These are phyloP conservation scores for Dasypus novemcinctus DNA, from an alignment of 2,113 vertebrate species.

Conservation along the genomic window DNA sequence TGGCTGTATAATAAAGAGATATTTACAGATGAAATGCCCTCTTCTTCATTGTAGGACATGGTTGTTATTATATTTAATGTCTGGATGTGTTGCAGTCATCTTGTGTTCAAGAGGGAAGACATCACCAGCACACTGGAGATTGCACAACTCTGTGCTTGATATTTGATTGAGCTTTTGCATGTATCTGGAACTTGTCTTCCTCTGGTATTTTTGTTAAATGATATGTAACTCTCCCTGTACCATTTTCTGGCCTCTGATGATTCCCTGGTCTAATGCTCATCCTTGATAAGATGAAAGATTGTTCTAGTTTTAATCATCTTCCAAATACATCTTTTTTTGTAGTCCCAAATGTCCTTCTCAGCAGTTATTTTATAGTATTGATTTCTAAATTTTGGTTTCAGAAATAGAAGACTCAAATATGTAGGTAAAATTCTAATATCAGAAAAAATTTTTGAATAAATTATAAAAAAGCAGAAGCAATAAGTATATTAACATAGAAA, in stretches of 20 bases:
- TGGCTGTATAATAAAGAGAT: not conserved
- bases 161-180: not conserved
- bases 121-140: rapidly evolving
- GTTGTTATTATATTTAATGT: rapidly evolving
- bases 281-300: not conserved
- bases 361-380: not conserved
- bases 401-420: not conserved
- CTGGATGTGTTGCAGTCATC: not conserved
- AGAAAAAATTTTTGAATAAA: not conserved
- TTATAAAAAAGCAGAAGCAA: not conserved
- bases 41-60: not conserved
- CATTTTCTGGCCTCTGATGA: not conserved
- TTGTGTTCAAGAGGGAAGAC: no score
- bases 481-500: not conserved
- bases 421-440: not conserved
- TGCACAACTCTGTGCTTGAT: not conserved
- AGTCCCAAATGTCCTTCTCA: not conserved
- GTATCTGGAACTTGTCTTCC: not conserved
- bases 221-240: not conserved
- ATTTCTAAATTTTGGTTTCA: not conserved
- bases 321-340: not conserved
- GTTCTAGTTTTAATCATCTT: not conserved
- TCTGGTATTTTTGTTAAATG: not conserved
- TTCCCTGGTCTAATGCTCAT: not conserved
- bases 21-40: not conserved